Conservation (phyloP, 1,140 invertebrate species). For the Andrena cerasifolii region DNA sequence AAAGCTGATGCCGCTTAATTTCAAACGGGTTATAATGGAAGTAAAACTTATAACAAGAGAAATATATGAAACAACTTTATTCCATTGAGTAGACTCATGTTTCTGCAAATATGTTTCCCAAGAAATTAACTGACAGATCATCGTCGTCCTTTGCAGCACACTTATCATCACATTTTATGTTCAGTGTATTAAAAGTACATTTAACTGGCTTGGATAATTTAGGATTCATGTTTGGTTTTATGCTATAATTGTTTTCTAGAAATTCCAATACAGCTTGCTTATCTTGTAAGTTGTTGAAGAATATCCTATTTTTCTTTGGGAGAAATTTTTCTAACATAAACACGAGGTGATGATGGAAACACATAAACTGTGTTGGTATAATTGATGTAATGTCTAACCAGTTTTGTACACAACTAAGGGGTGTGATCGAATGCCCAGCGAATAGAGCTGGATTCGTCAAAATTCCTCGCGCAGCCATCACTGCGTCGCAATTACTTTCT, state of each 20-base stretch:
- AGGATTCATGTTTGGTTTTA: slow-evolving; percentile 69
- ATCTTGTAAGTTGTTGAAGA: slow-evolving; percentile 90
- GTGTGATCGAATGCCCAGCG: slow-evolving; percentile 86
- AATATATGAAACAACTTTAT: not conserved
- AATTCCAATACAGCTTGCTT: slow-evolving; percentile 88
- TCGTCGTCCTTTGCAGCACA: slow-evolving; percentile 32
- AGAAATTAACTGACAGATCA: slow-evolving; percentile 27
- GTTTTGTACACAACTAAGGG: slow-evolving; percentile 90
- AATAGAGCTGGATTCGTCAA: slow-evolving; percentile 96
- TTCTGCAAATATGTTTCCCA: slow-evolving; percentile 50
- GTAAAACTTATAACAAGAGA: not conserved
- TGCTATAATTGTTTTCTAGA: slow-evolving; percentile 83
- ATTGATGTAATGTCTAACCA: slow-evolving; percentile 89
- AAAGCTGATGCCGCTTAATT: not conserved
- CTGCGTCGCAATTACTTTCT: slow-evolving; percentile 89
- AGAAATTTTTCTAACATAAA: slow-evolving; percentile 95
- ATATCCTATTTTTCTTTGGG: slow-evolving; percentile 85
- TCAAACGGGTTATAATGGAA: not conserved
- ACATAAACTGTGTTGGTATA: slow-evolving; percentile 85
- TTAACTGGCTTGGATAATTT: slow-evolving; percentile 71
- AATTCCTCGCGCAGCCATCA: slow-evolving; percentile 95
- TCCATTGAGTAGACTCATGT: slow-evolving; percentile 11
- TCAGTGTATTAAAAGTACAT: slow-evolving; percentile 58
- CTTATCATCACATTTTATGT: slow-evolving; percentile 23
- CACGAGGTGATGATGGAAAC: slow-evolving; percentile 96